A percentile compares a stretch with the other conserved stretches of the same genome.
These are phyloP conservation scores for Lepidocyrtoides sp. DNA, from an alignment of 2,888 invertebrate species.

Conservation along the genomic window DNA sequence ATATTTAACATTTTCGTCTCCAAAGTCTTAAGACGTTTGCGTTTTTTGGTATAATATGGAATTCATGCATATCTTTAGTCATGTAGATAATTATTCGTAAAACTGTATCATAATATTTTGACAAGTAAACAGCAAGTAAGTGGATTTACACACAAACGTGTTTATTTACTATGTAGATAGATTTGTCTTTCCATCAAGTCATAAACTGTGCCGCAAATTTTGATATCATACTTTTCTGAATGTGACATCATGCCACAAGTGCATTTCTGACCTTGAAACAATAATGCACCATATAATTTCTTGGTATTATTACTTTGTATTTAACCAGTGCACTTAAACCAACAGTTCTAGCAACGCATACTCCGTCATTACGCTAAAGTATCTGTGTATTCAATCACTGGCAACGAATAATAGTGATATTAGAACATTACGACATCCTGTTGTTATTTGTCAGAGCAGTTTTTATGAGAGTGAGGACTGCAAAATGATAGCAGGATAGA, in stretches of 20 bases:
- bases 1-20: no score
- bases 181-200: no score
- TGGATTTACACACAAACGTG: no score
- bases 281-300: neutral
- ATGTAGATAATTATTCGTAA: no score
- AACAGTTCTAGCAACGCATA: neutral
- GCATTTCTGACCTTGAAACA: conserved; percentile 36
- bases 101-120: no score
- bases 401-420: conserved; percentile 5
- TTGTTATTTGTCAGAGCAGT: conserved; percentile 4
- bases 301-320: neutral
- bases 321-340: neutral
- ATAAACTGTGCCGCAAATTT: neutral
- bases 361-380: neutral
- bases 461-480: neutral
- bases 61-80: no score
- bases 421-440: conserved; percentile 48
- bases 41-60: no score
- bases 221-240: neutral
- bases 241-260: neutral
- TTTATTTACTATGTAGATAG: no score
- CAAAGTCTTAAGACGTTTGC: no score
- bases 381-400: neutral
- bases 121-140: no score
- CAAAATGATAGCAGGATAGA: neutral